Conservation (phyloP, 2,888 invertebrate species). For the Idaea biselata region DNA sequence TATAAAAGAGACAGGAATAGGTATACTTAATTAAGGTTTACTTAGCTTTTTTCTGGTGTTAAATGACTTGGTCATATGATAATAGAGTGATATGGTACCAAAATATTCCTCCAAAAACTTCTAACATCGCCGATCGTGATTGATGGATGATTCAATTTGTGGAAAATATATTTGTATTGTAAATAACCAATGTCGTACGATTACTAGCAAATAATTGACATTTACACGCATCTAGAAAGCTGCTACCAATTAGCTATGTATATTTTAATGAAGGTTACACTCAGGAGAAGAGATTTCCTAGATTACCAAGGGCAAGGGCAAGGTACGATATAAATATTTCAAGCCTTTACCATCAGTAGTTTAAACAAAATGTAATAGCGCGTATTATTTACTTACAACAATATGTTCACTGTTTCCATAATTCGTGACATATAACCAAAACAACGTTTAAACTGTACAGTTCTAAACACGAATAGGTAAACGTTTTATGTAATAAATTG, state of each 20-base stretch:
- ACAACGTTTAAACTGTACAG: conserved; percentile 30
- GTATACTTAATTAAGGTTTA: too few species aligned
- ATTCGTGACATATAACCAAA: conserved; percentile 27
- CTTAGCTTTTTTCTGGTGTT: too few species aligned
- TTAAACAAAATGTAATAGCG: conserved; percentile 20
- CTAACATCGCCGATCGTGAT: too few species aligned
- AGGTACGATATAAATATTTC: conserved; percentile 27
- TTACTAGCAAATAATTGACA: neutral
- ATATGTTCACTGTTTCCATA: conserved; percentile 36
- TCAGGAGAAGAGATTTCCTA: conserved; percentile 13
- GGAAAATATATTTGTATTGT: neutral
- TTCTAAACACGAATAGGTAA: conserved; percentile 34
- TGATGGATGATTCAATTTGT: too few species aligned
- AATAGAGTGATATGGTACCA: too few species aligned
- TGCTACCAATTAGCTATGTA: neutral
- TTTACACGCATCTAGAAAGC: neutral
- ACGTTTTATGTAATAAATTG: conserved; percentile 75
- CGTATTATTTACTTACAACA: conserved; percentile 31
- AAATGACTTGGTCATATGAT: too few species aligned
- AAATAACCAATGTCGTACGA: neutral
- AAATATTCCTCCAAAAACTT: too few species aligned
- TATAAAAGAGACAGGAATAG: too few species aligned
- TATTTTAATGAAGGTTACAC: neutral
- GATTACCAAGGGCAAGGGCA: conserved; percentile 38
- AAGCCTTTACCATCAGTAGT: conserved; percentile 8